Percentiles rank a stretch among this genome's conserved stretches.
phyloP scores from a whole-genome alignment of 2,888 invertebrate genomes.

The Coelogynopora nodosa region DNA sequence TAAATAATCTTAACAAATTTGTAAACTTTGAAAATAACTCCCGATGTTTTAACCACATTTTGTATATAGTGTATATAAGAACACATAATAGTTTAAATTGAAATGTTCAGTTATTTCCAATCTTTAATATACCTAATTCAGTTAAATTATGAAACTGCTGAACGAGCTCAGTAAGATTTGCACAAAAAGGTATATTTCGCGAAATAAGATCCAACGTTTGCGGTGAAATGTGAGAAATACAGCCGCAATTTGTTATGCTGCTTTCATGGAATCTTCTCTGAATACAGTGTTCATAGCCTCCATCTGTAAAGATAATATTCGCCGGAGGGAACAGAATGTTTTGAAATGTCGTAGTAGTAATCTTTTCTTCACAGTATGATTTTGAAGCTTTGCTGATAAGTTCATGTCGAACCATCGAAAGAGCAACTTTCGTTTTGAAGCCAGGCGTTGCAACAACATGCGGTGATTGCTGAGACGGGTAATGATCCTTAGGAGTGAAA shows the following conservation, averaged over 20 bases:
- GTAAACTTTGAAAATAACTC: too few species aligned
- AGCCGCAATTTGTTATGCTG: background rate
- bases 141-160: too few species aligned
- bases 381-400: background rate
- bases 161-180: background rate
- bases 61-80: too few species aligned
- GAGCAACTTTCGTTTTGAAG: background rate
- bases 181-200: background rate
- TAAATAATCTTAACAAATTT: too few species aligned
- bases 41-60: too few species aligned
- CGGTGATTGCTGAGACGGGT: background rate
- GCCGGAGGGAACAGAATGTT: background rate
- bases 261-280: background rate
- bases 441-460: background rate
- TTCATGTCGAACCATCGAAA: background rate
- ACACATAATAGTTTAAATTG: too few species aligned
- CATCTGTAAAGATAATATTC: background rate
- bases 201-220: background rate
- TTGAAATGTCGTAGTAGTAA: background rate
- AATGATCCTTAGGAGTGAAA: background rate
- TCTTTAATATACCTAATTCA: too few species aligned
- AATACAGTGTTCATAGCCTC: background rate
- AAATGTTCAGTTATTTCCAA: too few species aligned
- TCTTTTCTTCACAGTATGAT: background rate
- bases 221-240: background rate